phyloP scores from a whole-genome alignment of 2,113 vertebrate genomes.

The Anser cygnoides region DNA sequence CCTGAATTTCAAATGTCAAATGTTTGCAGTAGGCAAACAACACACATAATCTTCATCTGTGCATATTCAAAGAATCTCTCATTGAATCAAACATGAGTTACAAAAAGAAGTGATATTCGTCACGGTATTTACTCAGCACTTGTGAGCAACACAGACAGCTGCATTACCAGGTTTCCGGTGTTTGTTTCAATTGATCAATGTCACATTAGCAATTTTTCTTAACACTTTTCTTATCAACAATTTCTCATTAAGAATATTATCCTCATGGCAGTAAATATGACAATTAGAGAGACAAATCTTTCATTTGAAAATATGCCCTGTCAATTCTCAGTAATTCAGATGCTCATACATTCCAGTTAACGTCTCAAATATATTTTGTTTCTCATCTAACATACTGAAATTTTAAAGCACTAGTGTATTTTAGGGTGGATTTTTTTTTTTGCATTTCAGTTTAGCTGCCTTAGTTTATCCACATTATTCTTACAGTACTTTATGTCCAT shows the following conservation, averaged over 20 bases:
- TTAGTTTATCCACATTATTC: neutral
- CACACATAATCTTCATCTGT: slow-evolving; percentile 42
- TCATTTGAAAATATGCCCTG: neutral
- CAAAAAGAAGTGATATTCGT: neutral
- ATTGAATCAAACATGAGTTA: neutral
- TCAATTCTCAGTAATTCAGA: neutral
- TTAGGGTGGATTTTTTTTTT: neutral
- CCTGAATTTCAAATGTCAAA: slow-evolving; percentile 65
- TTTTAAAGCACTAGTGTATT: neutral
- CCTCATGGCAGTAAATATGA: neutral
- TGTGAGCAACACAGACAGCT: neutral
- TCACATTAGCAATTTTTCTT: neutral
- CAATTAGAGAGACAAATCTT: neutral
- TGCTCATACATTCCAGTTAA: neutral
- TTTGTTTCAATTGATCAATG: neutral
- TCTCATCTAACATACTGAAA: neutral
- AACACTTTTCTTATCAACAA: neutral
- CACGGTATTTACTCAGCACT: neutral
- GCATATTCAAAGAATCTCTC: slow-evolving; percentile 25
- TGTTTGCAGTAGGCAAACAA: slow-evolving; percentile 54
- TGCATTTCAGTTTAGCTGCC: neutral
- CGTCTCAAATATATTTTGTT: neutral
- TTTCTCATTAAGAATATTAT: neutral
- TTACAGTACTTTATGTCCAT: neutral
- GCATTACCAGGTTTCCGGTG: neutral